Conservation (phyloP, 2,113 vertebrate genomes). For the Nipponia nippon region DNA sequence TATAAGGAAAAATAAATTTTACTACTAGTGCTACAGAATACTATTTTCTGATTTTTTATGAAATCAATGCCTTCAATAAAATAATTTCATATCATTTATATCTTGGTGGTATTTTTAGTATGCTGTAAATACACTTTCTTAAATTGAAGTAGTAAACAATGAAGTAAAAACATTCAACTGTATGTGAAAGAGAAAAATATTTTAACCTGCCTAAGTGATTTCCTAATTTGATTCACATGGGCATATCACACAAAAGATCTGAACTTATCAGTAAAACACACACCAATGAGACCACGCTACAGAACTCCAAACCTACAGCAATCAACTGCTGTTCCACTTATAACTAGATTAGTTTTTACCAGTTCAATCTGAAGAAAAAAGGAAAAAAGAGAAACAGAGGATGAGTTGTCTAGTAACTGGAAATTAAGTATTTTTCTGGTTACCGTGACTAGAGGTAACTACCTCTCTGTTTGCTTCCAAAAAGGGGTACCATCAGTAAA, state of each 20-base stretch:
- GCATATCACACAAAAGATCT: not conserved
- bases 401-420: not conserved
- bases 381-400: not conserved
- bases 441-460: not conserved
- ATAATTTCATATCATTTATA: constrained; percentile 67
- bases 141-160: constrained; percentile 52
- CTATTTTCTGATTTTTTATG: constrained; percentile 71
- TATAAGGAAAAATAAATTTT: constrained; percentile 78
- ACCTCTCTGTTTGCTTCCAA: not conserved
- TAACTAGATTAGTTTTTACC: not conserved
- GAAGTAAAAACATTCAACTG: not conserved
- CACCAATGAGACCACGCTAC: rapidly evolving
- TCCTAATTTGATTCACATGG: not conserved
- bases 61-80: constrained; percentile 76
- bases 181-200: not conserved
- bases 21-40: constrained; percentile 73
- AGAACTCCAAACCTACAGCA: not conserved
- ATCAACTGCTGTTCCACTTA: not conserved
- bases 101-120: constrained; percentile 56
- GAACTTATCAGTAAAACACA: not conserved
- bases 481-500: not conserved
- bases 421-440: not conserved
- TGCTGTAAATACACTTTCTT: constrained; percentile 65
- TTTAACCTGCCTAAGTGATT: not conserved
- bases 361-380: not conserved